Evolutionary conservation across 2,888 invertebrate species (phyloP).

Genomic region (Eurytoma californica): DNA sequence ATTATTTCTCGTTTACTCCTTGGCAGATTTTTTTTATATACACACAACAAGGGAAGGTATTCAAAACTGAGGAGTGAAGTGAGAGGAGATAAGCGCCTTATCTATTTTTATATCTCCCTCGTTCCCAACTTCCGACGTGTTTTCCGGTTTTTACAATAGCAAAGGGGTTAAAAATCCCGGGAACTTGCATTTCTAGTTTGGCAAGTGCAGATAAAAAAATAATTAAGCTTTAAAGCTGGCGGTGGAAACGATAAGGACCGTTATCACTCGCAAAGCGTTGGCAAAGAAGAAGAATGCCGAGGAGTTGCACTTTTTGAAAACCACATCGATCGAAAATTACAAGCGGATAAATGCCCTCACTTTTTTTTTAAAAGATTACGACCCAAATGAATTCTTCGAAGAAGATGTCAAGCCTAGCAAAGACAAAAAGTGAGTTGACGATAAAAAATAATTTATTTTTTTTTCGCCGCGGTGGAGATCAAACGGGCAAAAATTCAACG

Average conservation of each 20-base stretch:
- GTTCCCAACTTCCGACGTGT: constrained; percentile 29
- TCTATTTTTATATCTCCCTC: constrained; percentile 23
- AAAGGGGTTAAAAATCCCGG: neutral
- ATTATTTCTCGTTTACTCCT: no score
- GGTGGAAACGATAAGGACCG: constrained; percentile 14
- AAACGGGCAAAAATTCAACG: no score
- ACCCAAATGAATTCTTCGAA: neutral
- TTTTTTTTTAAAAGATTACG: constrained; percentile 46
- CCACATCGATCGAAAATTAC: constrained; percentile 50
- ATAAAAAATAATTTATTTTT: no score
- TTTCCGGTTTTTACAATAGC: neutral
- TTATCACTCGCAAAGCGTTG: constrained; percentile 11
- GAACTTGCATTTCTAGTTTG: neutral
- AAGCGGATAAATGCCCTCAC: constrained; percentile 54
- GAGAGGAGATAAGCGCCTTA: neutral
- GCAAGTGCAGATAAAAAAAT: constrained; percentile 1
- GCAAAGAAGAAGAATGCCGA: no score
- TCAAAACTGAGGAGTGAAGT: constrained; percentile 13
- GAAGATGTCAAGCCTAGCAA: constrained; percentile 15
- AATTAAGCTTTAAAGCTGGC: constrained; percentile 50
- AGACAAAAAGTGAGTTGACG: constrained; percentile 26
- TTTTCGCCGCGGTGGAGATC: no score
- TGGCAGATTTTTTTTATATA: no score
- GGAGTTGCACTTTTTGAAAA: no score
- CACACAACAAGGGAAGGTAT: no score